Conservation (phyloP, 2,888 invertebrate species). For the Uropetala carovei region DNA sequence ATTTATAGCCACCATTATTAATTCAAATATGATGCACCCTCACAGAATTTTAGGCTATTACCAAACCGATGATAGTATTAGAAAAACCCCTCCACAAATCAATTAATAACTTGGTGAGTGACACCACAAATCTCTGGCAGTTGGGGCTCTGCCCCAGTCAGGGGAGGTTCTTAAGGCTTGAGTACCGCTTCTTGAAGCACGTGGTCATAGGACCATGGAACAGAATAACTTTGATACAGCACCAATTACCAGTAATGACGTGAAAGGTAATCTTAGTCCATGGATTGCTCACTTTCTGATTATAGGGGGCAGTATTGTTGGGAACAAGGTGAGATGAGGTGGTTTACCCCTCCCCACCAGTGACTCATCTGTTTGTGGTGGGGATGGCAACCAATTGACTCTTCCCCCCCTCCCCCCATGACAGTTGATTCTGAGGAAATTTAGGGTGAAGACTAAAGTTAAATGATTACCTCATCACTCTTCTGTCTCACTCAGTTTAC, state of each 20-base stretch:
- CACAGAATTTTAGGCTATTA: not conserved
- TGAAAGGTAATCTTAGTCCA: constrained; percentile 39
- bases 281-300: not conserved
- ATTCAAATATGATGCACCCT: constrained; percentile 37
- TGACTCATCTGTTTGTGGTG: constrained; percentile 46
- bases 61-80: not conserved
- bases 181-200: not conserved
- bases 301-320: not conserved
- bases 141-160: constrained; percentile 52
- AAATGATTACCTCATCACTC: constrained; percentile 30
- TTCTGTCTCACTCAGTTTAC: not conserved
- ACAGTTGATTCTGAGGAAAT: not conserved
- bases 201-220: constrained; percentile 39
- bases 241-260: constrained; percentile 21
- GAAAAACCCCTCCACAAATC: constrained; percentile 52
- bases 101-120: constrained; percentile 61
- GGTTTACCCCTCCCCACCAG: constrained; percentile 23
- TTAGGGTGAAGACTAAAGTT: not conserved
- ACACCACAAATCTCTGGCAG: constrained; percentile 47
- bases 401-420: constrained; percentile 5
- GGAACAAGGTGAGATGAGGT: constrained; percentile 43
- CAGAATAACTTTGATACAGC: constrained; percentile 41
- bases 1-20: constrained; percentile 17
- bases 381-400: constrained; percentile 40
- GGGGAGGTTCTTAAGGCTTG: constrained; percentile 49